A percentile compares a stretch with the other conserved stretches of the same genome.
These are phyloP conservation scores for Hydrotaea diabolus DNA, from an alignment of 2,888 invertebrate species.

Conservation along the genomic window DNA sequence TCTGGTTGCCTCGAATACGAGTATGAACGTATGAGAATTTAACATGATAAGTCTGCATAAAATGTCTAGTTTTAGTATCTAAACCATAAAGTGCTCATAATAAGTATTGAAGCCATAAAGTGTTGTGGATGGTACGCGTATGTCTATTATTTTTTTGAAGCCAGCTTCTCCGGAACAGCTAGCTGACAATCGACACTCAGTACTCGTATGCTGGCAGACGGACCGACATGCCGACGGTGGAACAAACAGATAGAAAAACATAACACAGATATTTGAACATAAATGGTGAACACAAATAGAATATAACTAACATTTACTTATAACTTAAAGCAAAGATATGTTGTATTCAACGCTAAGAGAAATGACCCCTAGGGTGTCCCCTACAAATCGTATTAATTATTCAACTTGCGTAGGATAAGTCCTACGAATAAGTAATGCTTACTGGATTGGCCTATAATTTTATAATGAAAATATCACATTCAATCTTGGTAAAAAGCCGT, in stretches of 20 bases:
- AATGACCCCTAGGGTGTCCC: not conserved
- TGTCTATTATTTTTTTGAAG: not conserved
- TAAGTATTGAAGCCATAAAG: slow-evolving; percentile 64
- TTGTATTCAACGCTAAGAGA: not conserved
- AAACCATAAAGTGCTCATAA: slow-evolving; percentile 65
- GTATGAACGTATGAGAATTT: slow-evolving; percentile 41
- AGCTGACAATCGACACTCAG: not conserved
- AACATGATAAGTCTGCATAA: slow-evolving; percentile 65
- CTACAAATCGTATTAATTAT: too few species aligned
- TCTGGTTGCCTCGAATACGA: slow-evolving; percentile 6
- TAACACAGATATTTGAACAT: slow-evolving; percentile 51
- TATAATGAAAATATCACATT: too few species aligned
- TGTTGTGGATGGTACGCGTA: slow-evolving; percentile 10
- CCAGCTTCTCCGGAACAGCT: slow-evolving; percentile 32
- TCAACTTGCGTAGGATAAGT: too few species aligned
- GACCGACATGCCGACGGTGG: slow-evolving; percentile 16
- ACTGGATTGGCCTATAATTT: too few species aligned
- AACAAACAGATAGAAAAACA: slow-evolving; percentile 16
- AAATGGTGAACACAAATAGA: slow-evolving; percentile 59
- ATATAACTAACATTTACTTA: slow-evolving; percentile 42
- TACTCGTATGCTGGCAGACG: not conserved
- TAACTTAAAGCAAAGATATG: slow-evolving; percentile 10
- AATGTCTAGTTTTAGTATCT: slow-evolving; percentile 46
- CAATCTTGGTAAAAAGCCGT: too few species aligned
- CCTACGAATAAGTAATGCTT: too few species aligned